phyloP scores from a whole-genome alignment of 2,888 invertebrate genomes.

The Drosophila stalkeri region DNA sequence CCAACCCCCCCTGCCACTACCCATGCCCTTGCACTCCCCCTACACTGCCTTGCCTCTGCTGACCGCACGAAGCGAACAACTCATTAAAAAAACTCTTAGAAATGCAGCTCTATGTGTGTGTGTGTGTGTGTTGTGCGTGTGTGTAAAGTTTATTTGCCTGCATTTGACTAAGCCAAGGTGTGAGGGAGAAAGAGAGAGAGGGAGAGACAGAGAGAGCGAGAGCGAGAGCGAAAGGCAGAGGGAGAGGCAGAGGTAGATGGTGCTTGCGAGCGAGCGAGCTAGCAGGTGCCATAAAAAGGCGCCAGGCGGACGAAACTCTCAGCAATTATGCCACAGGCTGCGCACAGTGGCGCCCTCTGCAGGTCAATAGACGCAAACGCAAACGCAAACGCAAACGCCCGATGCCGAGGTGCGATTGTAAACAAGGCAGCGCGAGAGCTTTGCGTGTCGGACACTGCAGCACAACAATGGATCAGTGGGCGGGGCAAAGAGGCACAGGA shows the following conservation, averaged over 20 bases:
- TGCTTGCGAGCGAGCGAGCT: background rate
- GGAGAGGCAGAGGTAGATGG: background rate
- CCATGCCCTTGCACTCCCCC: no score
- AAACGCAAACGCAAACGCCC: conserved; percentile 13
- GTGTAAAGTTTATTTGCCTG: conserved; percentile 48
- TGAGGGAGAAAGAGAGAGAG: background rate
- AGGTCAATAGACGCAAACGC: conserved; percentile 80
- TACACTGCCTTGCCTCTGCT: background rate
- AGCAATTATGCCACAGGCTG: conserved; percentile 65
- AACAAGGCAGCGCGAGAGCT: conserved; percentile 55
- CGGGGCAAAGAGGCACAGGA: no score
- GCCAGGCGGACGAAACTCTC: conserved; percentile 65
- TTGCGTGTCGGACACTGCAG: conserved; percentile 43
- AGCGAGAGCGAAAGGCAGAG: background rate
- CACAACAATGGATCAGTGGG: conserved; percentile 41
- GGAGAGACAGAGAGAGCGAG: background rate
- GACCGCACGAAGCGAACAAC: conserved; percentile 23
- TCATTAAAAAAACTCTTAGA: conserved; percentile 27
- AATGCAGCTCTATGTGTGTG: conserved; percentile 8
- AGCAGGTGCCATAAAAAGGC: conserved; percentile 60
- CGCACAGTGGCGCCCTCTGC: conserved; percentile 71
- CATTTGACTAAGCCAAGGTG: conserved; percentile 7
- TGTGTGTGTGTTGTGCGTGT: conserved; percentile 37
- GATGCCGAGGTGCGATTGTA: conserved; percentile 82
- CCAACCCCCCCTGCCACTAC: background rate